phyloP scores from a whole-genome alignment of 2,113 vertebrate species.

The Eurypyga helias region DNA sequence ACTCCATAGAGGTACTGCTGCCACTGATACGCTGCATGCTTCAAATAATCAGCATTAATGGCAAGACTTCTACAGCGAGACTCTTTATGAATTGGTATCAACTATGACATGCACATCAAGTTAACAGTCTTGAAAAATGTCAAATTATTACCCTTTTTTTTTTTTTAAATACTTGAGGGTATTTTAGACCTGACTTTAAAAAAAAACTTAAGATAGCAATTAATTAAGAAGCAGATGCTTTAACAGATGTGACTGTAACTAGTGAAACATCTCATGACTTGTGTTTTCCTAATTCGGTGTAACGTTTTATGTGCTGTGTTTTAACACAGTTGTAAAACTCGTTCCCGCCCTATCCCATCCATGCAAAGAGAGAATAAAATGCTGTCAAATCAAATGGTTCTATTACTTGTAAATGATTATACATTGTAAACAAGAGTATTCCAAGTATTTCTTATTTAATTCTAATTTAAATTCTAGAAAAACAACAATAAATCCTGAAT shows the following conservation, averaged over 20 bases:
- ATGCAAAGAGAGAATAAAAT: not conserved
- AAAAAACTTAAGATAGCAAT: not conserved
- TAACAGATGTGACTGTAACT: slow-evolving; percentile 52
- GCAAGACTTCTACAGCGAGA: not conserved
- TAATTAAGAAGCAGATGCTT: slow-evolving; percentile 64
- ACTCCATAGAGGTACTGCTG: not conserved
- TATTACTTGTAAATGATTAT: not conserved
- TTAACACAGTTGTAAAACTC: not conserved
- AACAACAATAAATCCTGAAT: not conserved
- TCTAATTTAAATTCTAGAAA: not conserved
- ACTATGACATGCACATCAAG: not conserved
- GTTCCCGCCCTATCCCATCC: not conserved
- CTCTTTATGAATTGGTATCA: not conserved
- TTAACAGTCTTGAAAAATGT: not conserved
- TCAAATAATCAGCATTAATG: not conserved
- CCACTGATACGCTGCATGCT: not conserved
- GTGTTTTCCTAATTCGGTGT: not conserved
- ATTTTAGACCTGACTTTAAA: not conserved
- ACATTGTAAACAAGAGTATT: not conserved
- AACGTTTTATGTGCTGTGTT: not conserved
- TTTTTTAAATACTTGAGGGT: not conserved
- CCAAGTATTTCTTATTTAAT: not conserved
- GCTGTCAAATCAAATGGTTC: not conserved
- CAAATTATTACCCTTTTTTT: not conserved
- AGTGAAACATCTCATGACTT: not conserved